Evolutionary conservation across 2,797 vertebrate species (phyloP), one percentile per base, ranked within the genome.

Genomic region (Melopsittacus undulatus): DNA sequence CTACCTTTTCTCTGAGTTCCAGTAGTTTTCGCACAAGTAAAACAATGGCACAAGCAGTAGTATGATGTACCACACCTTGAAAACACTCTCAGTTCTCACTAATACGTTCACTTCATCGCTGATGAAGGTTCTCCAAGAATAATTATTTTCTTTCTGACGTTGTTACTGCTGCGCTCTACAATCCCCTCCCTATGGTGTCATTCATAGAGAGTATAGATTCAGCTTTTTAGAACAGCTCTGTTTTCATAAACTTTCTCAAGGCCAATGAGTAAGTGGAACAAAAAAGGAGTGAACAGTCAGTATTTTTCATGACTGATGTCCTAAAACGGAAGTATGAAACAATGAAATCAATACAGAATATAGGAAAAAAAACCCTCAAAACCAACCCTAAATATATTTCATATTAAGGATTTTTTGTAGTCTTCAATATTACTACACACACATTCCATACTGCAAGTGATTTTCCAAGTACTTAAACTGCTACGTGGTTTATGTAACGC

Each of bases 401-500:
- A 46, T 54, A 59, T 6, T 0, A 36, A 75, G 1, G 2, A 4
- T 6, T 5, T 29, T 64, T 46, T 10, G 5, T 38, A 85, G 15
- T 46, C 79, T 69, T 85, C 18, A 16, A 6, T 66, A 75, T 88
- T 42, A 77, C n/a, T 29, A n/a, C 11, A 76, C 4, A 10, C 23
- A 38, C 6, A 26, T 51, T 80, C 24, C 29, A 46, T 16, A 67
- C 16, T 20, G 24, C 26, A 85, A 63, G 27, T 9, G 10, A 24
- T 14, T 57, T 64, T 29, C 27, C 54, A 74, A 40, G 14, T 54
- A 16, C 22, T 59, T 74, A 26, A 74, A 43, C 21, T 29, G n/a
- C 23, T 66, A 40, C 1, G 2, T 5, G 5, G 23, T 30, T 1
- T 19, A 73, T 24, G 1, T 17, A 73, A 24, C 13, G 26, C 10